Evolutionary conservation across 2,797 vertebrate species (phyloP).

Genomic region (Ibycter americanus): DNA sequence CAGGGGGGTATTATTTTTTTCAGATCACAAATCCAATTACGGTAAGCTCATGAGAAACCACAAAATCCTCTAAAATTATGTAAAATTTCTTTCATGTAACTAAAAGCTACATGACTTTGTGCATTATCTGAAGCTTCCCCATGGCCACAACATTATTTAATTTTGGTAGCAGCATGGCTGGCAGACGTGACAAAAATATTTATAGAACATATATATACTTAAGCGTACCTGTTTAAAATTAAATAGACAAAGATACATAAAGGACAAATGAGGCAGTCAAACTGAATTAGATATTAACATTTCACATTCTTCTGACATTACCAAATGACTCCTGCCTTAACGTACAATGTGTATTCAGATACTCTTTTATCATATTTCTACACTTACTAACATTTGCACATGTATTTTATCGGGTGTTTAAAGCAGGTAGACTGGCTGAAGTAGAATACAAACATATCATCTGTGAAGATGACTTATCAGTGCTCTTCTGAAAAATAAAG

Average conservation of each 20-base stretch:
- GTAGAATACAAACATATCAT: background rate
- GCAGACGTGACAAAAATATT: background rate
- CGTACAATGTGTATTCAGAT: background rate
- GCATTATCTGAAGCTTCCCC: background rate
- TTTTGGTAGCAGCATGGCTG: background rate
- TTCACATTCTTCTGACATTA: background rate
- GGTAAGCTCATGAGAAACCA: background rate
- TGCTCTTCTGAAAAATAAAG: background rate
- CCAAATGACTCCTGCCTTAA: background rate
- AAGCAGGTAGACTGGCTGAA: background rate
- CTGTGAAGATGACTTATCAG: background rate
- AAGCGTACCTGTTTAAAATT: background rate
- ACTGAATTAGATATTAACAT: background rate
- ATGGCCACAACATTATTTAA: background rate
- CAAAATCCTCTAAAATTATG: background rate
- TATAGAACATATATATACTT: background rate
- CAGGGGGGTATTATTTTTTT: no score
- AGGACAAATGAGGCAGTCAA: background rate
- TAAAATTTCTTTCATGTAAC: background rate
- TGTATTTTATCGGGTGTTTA: background rate
- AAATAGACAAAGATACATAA: background rate
- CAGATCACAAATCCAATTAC: background rate
- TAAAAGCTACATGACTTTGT: background rate
- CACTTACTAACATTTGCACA: background rate
- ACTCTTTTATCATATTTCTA: background rate